Base-by-base conservation (phyloP, 2,113 vertebrate genomes). In the Hymenochirus boettgeri region DNA sequence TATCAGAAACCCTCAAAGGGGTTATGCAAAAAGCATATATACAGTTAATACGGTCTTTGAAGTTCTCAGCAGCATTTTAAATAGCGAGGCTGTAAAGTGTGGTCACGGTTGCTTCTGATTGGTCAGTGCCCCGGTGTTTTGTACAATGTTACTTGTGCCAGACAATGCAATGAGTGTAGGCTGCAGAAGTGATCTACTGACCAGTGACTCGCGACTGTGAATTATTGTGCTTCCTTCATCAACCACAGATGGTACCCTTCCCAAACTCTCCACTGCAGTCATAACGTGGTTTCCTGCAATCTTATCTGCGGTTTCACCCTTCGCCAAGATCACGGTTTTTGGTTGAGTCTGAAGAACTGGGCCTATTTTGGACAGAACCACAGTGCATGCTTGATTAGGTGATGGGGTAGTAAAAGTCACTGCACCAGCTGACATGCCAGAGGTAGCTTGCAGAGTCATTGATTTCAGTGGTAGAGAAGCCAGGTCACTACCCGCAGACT, bases 181-280 rank as follows among this genome's bases (percentile, higher is more conserved):
- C 1, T 77, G 57, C 26, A 80, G 12, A 65, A 78, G 29, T 1
- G 69, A 76, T n/a, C 78, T 73, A 70, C 4, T 62, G 9, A 72
- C 13, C 18, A 72, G 51, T 19, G 77, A 52, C 25, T 74, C 78
- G 1, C 71, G 35, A 53, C 59, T 29, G 33, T 65, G 78, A 48
- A 74, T 8, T 21, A 77, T 51, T 23, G 73, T 62, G 61, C 76
- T 81, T 1, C 76, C 61, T 0, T 74, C 73, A 0, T 77, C 79
- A 70, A 76, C 31, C 50, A 76, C 25, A 0, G 79, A 78, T 1
- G 77, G 76, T n/a, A 77, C 75, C 53, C 74, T 74, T 39, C 80
- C 80, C 64, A 80, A 27, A 17, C 73, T 73, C 55, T 80, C 79
- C 31, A 29, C 12, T 0, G 47, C 1, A 27, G 62, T 73, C n/a